Base-by-base conservation (phyloP, 64 coral and sea anemone genomes). In the Trachythela sp. region DNA sequence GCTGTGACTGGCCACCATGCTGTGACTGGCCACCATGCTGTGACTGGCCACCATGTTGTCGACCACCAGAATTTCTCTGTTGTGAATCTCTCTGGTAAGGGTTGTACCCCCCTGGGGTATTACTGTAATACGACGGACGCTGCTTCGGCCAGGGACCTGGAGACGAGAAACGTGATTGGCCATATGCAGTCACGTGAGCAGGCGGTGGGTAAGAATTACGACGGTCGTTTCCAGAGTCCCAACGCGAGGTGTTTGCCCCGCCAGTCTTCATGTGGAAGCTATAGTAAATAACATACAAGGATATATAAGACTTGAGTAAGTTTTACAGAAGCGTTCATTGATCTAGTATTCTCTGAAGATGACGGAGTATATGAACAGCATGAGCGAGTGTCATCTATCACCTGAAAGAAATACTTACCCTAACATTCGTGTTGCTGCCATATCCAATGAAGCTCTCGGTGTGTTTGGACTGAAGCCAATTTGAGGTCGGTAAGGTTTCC, bases 221-320 rank as follows among this genome's bases (percentile, higher is more conserved):
- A 22, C 75, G 75, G 33, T 80, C 33, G 75, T 80, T 80, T 13
- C 37, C 34, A 22, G 75, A 39, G 33, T 80, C 75, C 75, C 75
- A 80, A 80, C 75, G 30, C 15, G 75, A 80, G 33, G 33, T 22
- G 20, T 39, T 80, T 6, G 18, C 56, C 15, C 75, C 75, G 20
- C 75, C 75, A 80, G 75, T 39, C 32, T 80, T 80, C 75, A 80
- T 80, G 75, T 80, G 75, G 75, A 80, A 80, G 20, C 75, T 80
- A 3, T 4, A 80, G 35, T 37, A 39, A 80, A 35, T 37, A 36
- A 17, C 2, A 13, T 24, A 6, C 8, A n/a, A 64, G 4, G 11
- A 45, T 11, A n/a, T n/a, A n/a, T n/a, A n/a, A n/a, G n/a, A n/a
- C n/a, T n/a, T n/a, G n/a, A n/a, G n/a, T n/a, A n/a, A n/a, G n/a